Percentiles rank a stretch among this genome's conserved stretches.
Evolutionary conservation across 2,113 vertebrate genomes (phyloP).

Genomic region (Equus quagga): DNA sequence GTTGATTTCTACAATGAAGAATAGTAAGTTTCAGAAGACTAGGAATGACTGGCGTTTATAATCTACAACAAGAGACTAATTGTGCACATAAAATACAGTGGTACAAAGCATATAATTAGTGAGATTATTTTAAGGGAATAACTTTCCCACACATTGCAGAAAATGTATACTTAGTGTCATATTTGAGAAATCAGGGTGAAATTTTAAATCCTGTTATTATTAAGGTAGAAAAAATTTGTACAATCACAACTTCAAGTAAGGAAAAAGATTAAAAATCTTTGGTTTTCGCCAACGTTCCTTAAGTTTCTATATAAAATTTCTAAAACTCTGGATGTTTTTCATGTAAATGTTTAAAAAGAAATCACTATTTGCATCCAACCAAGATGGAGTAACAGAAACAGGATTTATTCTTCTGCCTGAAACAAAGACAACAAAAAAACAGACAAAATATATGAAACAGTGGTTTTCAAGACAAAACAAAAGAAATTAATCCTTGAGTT

Average conservation of each 20-base stretch:
- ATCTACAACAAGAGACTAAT: not conserved
- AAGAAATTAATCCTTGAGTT: not conserved
- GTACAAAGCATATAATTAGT: not conserved
- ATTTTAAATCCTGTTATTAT: constrained; percentile 22
- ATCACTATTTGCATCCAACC: not conserved
- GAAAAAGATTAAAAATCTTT: not conserved
- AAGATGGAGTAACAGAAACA: not conserved
- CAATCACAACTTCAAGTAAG: not conserved
- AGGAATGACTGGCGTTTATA: not conserved
- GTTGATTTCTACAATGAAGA: not conserved
- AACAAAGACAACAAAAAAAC: constrained; percentile 7
- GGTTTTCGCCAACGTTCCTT: not conserved
- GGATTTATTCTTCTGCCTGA: not conserved
- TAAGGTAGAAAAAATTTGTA: not conserved
- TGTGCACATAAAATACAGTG: not conserved
- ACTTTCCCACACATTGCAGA: not conserved
- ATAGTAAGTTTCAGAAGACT: not conserved
- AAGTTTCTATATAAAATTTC: not conserved
- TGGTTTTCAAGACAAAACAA: not conserved
- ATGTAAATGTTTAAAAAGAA: not conserved
- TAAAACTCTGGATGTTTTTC: not conserved
- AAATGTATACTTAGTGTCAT: constrained; percentile 9
- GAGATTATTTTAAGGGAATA: not conserved
- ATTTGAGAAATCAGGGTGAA: constrained; percentile 7
- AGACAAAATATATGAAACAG: not conserved